Conservation (phyloP, 2,797 vertebrate genomes). For the Oreonectes daqikongensis region DNA sequence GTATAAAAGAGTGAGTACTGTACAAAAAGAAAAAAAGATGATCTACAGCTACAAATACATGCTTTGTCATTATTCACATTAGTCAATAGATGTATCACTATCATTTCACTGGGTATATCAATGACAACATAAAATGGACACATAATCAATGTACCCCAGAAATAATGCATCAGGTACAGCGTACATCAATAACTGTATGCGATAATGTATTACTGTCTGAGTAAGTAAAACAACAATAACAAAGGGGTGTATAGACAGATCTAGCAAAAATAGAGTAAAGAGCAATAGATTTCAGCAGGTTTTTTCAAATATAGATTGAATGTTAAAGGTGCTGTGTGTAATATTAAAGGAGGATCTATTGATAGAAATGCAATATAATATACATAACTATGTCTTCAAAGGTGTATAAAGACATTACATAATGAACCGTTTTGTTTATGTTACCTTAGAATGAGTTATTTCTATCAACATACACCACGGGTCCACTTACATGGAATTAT, state of each 20-base stretch:
- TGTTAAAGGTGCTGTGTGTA: too few species aligned
- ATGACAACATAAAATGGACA: conserved; percentile 3
- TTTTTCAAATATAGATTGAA: too few species aligned
- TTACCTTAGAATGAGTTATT: too few species aligned
- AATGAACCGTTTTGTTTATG: too few species aligned
- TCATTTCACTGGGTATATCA: conserved; percentile 5
- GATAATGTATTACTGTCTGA: conserved; percentile 21
- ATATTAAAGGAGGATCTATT: too few species aligned
- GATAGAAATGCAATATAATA: not conserved
- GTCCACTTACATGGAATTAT: too few species aligned
- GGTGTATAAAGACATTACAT: too few species aligned
- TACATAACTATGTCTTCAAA: too few species aligned
- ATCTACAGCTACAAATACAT: not conserved
- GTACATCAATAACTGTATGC: conserved; percentile 21
- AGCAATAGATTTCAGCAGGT: too few species aligned
- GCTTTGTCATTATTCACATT: conserved; percentile 16
- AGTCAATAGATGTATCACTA: too few species aligned
- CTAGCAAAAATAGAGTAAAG: not conserved
- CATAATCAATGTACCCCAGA: conserved; percentile 14
- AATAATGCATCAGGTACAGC: conserved; percentile 12
- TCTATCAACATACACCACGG: too few species aligned
- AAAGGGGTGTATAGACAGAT: not conserved
- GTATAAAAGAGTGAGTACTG: not conserved
- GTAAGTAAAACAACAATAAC: conserved; percentile 5
- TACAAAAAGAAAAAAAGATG: not conserved